Evolutionary conservation across 2,888 invertebrate species (phyloP), one percentile per base, ranked within the genome.

Genomic region (Folsomia candida): DNA sequence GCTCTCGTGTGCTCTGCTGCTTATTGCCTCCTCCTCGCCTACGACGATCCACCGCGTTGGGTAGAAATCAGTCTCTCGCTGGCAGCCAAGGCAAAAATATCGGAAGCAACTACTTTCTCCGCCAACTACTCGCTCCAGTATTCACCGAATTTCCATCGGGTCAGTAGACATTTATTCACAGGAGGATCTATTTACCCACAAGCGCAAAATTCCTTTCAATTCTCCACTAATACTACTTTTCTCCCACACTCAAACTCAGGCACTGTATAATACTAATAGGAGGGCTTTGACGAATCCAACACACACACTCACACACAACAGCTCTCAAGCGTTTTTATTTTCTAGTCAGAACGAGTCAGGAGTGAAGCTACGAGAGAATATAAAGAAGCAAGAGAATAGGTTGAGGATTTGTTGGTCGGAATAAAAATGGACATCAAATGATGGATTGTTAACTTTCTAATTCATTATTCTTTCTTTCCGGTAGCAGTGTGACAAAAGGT

Each of bases 31-130:
- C n/a, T n/a, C n/a, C n/a, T n/a, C n/a, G n/a, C n/a, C n/a, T n/a
- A n/a, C n/a, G n/a, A n/a, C n/a, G n/a, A n/a, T n/a, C n/a, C 47
- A 47, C 47, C 9, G 47, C 9, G 47, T 18, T 47, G 9, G 54
- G 54, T 18, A n/a, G 54, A 54, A 20, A 4, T 54, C 22, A 54
- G 54, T 54, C 54, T 22, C 54, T 14, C 20, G 6, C 63, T 57
- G 9, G 51, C 59, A 2, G 59, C 27, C 3, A 26, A 24, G 3
- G 59, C 60, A 4, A 28, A 47, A 25, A n/a, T n/a, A 28, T n/a
- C 67, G 24, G 68, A 6, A 22, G 26, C 68, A 37, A 47, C n/a
- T n/a, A n/a, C 60, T 47, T 22, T 29, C 20, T 4, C 68, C 22
- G 54, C 64, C n/a, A n/a, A n/a, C n/a, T n/a, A n/a, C 61, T 28